A percentile compares a stretch with the other conserved stretches of the same genome.
Conservation (phyloP, 1,140 invertebrate genomes). For the Zaprionus taronus region DNA sequence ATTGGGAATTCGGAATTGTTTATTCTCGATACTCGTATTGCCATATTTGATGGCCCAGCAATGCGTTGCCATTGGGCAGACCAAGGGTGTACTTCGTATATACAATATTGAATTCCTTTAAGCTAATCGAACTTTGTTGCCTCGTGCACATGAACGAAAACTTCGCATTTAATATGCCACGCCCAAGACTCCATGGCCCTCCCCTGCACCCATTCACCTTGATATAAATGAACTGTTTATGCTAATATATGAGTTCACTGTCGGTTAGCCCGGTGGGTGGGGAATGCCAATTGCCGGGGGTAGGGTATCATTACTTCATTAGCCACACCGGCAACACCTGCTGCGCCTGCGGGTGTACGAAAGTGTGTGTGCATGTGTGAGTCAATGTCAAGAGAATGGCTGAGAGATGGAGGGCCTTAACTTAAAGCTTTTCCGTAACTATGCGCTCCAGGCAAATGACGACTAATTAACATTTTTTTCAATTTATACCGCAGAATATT, state of each 20-base stretch:
- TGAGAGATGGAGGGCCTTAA: conserved; percentile 17
- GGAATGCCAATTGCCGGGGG: conserved; percentile 19
- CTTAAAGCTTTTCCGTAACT: conserved; percentile 25
- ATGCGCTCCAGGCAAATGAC: conserved; percentile 63
- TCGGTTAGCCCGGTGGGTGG: conserved; percentile 16
- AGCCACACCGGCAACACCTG: conserved; percentile 69
- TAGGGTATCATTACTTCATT: conserved; percentile 69
- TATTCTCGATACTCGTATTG: conserved; percentile 29
- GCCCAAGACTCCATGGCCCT: conserved; percentile 14
- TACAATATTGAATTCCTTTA: conserved; percentile 30
- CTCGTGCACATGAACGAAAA: neutral
- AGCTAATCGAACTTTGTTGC: conserved; percentile 40
- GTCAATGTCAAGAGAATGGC: conserved; percentile 67
- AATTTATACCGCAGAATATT: conserved; percentile 68
- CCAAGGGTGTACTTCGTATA: neutral
- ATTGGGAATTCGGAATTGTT: conserved; percentile 32
- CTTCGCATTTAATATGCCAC: conserved; percentile 1
- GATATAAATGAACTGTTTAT: conserved; percentile 81
- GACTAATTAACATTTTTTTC: conserved; percentile 80
- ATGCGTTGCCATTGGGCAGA: conserved; percentile 7
- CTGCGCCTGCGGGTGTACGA: conserved; percentile 38
- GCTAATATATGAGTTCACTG: conserved; percentile 78
- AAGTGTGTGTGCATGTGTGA: conserved; percentile 22
- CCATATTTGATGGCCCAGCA: conserved; percentile 26
- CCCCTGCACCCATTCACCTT: conserved; percentile 57